Evolutionary conservation across 1,140 invertebrate genomes (phyloP), one percentile per base, ranked within the genome.

Genomic region (Caenorhabditis briggsae): DNA sequence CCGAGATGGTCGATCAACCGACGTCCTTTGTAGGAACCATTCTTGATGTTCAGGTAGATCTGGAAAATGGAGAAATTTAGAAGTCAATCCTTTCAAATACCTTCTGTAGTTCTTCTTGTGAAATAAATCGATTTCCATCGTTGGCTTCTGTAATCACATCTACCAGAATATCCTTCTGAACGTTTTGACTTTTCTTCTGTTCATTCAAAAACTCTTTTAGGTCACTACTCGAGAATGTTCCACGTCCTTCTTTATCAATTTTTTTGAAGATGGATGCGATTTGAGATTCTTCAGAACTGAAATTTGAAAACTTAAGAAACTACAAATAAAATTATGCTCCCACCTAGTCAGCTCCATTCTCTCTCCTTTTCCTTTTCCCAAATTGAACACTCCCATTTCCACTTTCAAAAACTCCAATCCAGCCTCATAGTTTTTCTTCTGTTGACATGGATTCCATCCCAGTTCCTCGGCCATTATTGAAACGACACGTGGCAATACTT

Each of bases 401-500:
- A 84, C 95, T 53, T 95, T 95, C 1, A 99, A 93, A 92, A 98
- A 98, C 9, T 96, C 95, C 1, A 94, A 94, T 0, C 96, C 97
- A 18, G 93, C 89, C 91, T 96, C 95, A 16, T 95, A 93, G 94
- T 98, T 96, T 90, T 94, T 94, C 94, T 95, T 94, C 93, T 96
- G 95, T 92, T 96, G 95, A 5, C 94, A 94, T 78, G 95, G 95
- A 55, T 94, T 95, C 98, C 98, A 99, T 82, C 96, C 95, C 20
- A 99, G 93, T 93, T 99, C 97, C 91, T 97, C 96, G 2, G 95
- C 96, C 97, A 99, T 98, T 84, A 99, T 98, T 86, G 97, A 95
- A 58, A 98, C 95, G 88, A 99, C 91, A 41, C 85, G 43, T 43
- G 97, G 97, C 53, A 99, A 93, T 16, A 97, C 96, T 94, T 99